phyloP scores from a whole-genome alignment of 1,140 invertebrate genomes.

The Hyles euphorbiae region DNA sequence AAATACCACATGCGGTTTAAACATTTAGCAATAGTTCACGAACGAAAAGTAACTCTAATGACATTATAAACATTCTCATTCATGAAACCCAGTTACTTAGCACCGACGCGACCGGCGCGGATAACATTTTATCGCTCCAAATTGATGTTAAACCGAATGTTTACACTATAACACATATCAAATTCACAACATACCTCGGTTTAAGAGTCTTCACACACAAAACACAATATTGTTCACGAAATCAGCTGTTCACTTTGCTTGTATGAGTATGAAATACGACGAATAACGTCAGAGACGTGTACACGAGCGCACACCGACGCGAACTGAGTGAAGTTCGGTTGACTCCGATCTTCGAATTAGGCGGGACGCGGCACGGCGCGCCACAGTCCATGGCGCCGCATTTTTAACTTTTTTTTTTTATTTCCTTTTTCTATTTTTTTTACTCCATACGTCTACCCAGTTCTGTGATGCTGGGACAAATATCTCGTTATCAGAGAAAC shows the following conservation, averaged over 20 bases:
- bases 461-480: no score
- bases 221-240: conserved; percentile 19
- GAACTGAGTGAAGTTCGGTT: conserved; percentile 14
- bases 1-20: no score
- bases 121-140: no score
- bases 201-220: conserved; percentile 2
- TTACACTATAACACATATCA: no score
- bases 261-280: neutral
- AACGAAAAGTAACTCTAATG: no score
- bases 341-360: conserved; percentile 20
- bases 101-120: no score
- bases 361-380: conserved; percentile 47
- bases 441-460: neutral
- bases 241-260: conserved; percentile 22
- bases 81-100: no score
- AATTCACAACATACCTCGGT: no score
- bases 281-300: conserved; percentile 8
- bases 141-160: no score
- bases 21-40: no score
- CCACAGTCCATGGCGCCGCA: conserved; percentile 46
- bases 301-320: conserved; percentile 22
- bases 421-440: neutral
- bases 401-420: conserved; percentile 36
- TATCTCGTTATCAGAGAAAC: no score
- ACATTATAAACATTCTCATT: no score